A percentile compares a stretch with the other conserved stretches of the same genome.
phyloP scores from a whole-genome alignment of 2,113 vertebrate species.

The Pao palembangensis region DNA sequence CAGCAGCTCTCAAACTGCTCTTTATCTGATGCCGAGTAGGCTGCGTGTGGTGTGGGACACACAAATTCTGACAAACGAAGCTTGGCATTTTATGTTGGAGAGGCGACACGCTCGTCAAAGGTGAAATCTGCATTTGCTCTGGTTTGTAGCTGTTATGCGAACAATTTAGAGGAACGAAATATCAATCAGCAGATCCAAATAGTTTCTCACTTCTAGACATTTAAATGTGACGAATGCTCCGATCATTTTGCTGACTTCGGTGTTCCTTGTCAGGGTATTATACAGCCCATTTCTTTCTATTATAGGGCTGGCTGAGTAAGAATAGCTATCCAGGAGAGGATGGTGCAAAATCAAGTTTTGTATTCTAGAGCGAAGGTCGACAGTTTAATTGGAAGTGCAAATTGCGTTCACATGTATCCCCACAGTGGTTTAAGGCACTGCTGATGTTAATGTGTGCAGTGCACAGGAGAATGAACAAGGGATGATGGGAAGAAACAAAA shows the following conservation, averaged over 20 bases:
- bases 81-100: not conserved
- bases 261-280: slow-evolving; percentile 17
- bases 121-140: not conserved
- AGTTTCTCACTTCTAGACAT: not conserved
- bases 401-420: slow-evolving; percentile 89
- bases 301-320: slow-evolving; percentile 51
- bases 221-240: not conserved
- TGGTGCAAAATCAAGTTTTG: slow-evolving; percentile 75
- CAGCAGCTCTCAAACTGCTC: slow-evolving; percentile 2
- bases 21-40: not conserved
- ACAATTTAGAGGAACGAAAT: not conserved
- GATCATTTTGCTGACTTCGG: slow-evolving; percentile 54
- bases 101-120: not conserved
- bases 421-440: slow-evolving; percentile 75
- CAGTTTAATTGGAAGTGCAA: slow-evolving; percentile 92
- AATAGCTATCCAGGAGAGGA: slow-evolving; percentile 72
- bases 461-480: slow-evolving; percentile 2
- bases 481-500: slow-evolving; percentile 47
- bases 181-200: not conserved
- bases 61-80: not conserved
- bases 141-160: not conserved
- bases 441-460: slow-evolving; percentile 51
- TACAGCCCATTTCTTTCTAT: slow-evolving; percentile 31
- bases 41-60: not conserved
- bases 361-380: slow-evolving; percentile 84